Base-by-base conservation (phyloP, 1,140 invertebrate genomes). In the Arctopsyche grandis region DNA sequence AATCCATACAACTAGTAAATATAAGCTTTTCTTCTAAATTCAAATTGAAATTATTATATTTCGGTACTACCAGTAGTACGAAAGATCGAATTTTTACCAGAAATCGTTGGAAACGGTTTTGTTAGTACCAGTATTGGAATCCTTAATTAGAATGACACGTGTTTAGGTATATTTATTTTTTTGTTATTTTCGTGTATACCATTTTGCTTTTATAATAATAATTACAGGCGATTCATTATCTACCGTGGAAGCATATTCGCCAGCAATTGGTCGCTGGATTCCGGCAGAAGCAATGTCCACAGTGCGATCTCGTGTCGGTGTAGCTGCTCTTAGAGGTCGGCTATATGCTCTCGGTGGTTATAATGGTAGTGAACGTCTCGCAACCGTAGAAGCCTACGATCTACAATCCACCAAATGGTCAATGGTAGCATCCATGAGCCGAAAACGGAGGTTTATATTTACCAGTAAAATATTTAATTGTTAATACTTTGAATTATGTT, bases 371-470 rank as follows among this genome's bases (percentile, higher is more conserved):
- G 95, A 96, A 84, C 86, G 96, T 80, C 88, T 97, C 9, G 92
- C 93, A 29, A 96, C 94, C n/a, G 95, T 97, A 1, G 96, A 97
- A 88, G 93, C 96, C 9, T 97, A 95, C 87, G 93, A 97, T 87
- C 93, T 94, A 7, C 86, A 89, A 21, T 89, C 89, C 58, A 92
- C 92, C 83, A 89, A 89, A 78, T 98, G 96, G 96, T 92, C 91
- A 75, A 91, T 92, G 82, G 94, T 97, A 3, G 90, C 93, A 22
- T 89, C 93, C 0, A 97, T 97, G 95, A 91, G 93, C 80, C 95
- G 92, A 84, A 95, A 95, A 88, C 86, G 95, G 86, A 95, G 93
- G 93, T 73, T 75, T 52, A 52, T 4, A 12, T 52, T 14, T 52
- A 10, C 48, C 4, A 52, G 3, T 16, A 5, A 16, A 52, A 52